Evolutionary conservation across 1,140 invertebrate genomes (phyloP).

Genomic region (Oscheius sp.): DNA sequence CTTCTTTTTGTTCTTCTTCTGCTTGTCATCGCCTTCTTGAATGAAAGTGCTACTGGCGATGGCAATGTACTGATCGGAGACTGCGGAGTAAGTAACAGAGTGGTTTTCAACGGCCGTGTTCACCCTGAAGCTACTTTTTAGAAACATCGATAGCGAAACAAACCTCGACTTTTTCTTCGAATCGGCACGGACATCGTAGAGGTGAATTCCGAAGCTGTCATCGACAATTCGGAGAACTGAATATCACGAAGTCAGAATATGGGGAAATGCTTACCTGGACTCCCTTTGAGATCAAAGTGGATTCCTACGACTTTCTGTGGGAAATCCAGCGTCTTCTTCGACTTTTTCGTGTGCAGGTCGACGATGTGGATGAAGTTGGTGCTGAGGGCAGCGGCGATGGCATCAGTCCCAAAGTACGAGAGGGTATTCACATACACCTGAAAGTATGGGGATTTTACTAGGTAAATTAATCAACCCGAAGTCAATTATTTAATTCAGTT

Average conservation of each 20-base stretch:
- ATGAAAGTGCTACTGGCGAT: slow-evolving; percentile 1
- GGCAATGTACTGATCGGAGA: slow-evolving; percentile 1
- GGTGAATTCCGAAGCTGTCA: slow-evolving; percentile 11
- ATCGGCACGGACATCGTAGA: slow-evolving; percentile 4
- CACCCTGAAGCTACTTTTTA: not conserved
- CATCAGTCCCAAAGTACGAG: not conserved
- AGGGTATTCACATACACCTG: slow-evolving; percentile 13
- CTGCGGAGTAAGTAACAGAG: slow-evolving; percentile 2
- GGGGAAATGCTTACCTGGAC: slow-evolving; percentile 1
- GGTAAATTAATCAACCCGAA: too few species aligned
- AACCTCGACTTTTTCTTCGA: slow-evolving; percentile 13
- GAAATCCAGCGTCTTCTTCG: slow-evolving; percentile 1
- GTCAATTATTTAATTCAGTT: too few species aligned
- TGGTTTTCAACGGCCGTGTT: slow-evolving; percentile 12
- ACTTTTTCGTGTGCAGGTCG: slow-evolving; percentile 6
- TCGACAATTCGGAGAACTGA: slow-evolving; percentile 11
- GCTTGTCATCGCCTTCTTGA: not conserved
- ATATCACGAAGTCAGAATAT: not conserved
- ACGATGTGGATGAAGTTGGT: slow-evolving; percentile 13
- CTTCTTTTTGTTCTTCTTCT: not conserved
- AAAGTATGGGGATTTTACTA: not conserved
- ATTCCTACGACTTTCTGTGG: slow-evolving; percentile 9
- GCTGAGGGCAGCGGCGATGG: not conserved
- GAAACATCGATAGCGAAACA: slow-evolving; percentile 4
- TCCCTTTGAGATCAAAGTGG: slow-evolving; percentile 7